These are phyloP conservation scores for Tillus elongatus DNA, from an alignment of 2,888 invertebrate species.

Conservation along the genomic window DNA sequence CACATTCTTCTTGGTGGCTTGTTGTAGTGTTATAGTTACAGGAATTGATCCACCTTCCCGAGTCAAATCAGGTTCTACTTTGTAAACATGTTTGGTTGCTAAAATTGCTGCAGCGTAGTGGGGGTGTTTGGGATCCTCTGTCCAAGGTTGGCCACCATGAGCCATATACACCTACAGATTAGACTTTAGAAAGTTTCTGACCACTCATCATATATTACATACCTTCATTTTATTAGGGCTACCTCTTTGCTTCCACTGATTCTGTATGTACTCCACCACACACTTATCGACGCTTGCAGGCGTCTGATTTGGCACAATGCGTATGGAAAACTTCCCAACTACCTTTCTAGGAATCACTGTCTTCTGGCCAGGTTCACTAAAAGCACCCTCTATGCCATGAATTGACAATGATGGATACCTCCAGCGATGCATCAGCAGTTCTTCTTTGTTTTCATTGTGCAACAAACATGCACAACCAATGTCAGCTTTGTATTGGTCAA, in stretches of 20 bases:
- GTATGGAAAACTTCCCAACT: slow-evolving; percentile 92
- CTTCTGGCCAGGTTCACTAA: slow-evolving; percentile 86
- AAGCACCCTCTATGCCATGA: slow-evolving; percentile 94
- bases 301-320: slow-evolving; percentile 90
- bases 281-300: slow-evolving; percentile 73
- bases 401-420: slow-evolving; percentile 86
- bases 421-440: slow-evolving; percentile 92
- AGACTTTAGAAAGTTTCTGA: neutral
- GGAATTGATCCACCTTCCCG: slow-evolving; percentile 98
- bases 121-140: slow-evolving; percentile 83
- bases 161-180: slow-evolving; percentile 25
- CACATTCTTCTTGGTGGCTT: slow-evolving; percentile 88
- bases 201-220: slow-evolving; percentile 15
- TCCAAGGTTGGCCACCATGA: slow-evolving; percentile 79
- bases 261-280: slow-evolving; percentile 68
- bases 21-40: slow-evolving; percentile 86
- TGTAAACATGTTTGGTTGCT: slow-evolving; percentile 78
- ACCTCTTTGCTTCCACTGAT: slow-evolving; percentile 67
- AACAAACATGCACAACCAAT: slow-evolving; percentile 61
- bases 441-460: slow-evolving; percentile 69
- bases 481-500: slow-evolving; percentile 62
- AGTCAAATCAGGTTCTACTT: slow-evolving; percentile 85
- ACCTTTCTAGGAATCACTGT: slow-evolving; percentile 93
- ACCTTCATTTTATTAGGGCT: slow-evolving; percentile 82
- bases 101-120: slow-evolving; percentile 83